Percentiles rank a stretch among this genome's conserved stretches.
These are phyloP conservation scores for Podiceps cristatus DNA, from an alignment of 2,113 vertebrate species.

Conservation along the genomic window DNA sequence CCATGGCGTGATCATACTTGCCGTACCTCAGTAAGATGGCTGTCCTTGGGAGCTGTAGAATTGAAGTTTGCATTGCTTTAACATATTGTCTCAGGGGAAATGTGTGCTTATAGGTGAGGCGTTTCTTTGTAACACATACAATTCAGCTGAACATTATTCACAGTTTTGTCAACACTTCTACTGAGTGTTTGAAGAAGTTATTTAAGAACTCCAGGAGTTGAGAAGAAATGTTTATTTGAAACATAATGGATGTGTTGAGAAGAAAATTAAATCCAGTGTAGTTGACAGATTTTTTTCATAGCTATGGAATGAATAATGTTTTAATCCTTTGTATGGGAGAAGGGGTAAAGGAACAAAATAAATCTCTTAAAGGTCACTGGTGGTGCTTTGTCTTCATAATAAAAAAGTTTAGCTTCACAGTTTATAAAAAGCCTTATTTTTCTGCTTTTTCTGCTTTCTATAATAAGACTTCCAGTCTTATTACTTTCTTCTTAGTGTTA, in stretches of 20 bases:
- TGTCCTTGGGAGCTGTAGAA: background rate
- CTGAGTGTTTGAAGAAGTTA: conserved; percentile 9
- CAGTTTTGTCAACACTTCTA: conserved; percentile 36
- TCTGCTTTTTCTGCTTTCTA: background rate
- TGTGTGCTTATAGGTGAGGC: background rate
- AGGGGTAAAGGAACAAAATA: background rate
- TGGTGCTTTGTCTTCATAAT: conserved; percentile 41
- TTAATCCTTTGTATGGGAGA: background rate
- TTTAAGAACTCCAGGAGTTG: background rate
- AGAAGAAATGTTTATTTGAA: conserved; percentile 17
- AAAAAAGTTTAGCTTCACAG: background rate
- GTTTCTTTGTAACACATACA: background rate
- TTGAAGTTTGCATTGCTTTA: background rate
- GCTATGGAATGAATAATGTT: conserved; percentile 23
- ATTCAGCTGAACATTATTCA: conserved; percentile 9
- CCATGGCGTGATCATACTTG: background rate
- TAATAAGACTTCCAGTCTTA: background rate
- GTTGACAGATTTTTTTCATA: conserved; percentile 1
- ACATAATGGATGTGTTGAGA: conserved; percentile 34
- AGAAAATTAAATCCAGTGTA: conserved; percentile 25
- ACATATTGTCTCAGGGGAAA: background rate
- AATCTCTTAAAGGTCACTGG: conserved; percentile 26
- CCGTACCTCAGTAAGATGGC: fast-evolving
- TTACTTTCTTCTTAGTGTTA: background rate
- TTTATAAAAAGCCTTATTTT: background rate